Conservation (phyloP, 2,113 vertebrate genomes). For the Hemichromis elongatus region DNA sequence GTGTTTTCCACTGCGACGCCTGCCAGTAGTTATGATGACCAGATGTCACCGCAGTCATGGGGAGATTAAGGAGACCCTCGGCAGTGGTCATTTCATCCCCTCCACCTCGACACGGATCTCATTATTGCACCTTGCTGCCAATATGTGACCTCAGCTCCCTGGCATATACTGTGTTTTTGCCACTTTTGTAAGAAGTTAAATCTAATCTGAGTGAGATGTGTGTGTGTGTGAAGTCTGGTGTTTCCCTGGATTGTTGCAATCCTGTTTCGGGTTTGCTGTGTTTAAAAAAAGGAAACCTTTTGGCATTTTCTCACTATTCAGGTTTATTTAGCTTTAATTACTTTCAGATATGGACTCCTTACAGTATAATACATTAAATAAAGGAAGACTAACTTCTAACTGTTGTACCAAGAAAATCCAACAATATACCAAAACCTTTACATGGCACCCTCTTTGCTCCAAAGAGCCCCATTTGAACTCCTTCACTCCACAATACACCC, state of each 20-base stretch:
- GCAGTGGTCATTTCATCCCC: not conserved
- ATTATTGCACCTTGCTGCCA: not conserved
- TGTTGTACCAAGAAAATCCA: not conserved
- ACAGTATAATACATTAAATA: not conserved
- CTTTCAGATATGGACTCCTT: not conserved
- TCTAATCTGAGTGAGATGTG: conserved; percentile 18
- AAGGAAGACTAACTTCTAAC: not conserved
- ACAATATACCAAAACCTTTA: not conserved
- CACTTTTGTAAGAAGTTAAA: conserved; percentile 11
- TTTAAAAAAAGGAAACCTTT: not conserved
- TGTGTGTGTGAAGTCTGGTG: not conserved
- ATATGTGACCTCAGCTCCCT: not conserved
- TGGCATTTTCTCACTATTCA: not conserved
- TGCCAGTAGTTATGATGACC: not conserved
- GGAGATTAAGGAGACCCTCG: not conserved
- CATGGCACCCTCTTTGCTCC: not conserved
- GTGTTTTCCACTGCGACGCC: not conserved
- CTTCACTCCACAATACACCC: not conserved
- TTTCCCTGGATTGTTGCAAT: not conserved
- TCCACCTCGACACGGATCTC: not conserved
- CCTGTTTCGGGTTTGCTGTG: not conserved
- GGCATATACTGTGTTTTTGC: conserved; percentile 9
- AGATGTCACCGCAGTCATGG: not conserved
- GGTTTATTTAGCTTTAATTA: not conserved
- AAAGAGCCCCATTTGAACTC: not conserved